Conservation (phyloP, 2,888 invertebrate genomes). For the Chydorus sphaericus region DNA sequence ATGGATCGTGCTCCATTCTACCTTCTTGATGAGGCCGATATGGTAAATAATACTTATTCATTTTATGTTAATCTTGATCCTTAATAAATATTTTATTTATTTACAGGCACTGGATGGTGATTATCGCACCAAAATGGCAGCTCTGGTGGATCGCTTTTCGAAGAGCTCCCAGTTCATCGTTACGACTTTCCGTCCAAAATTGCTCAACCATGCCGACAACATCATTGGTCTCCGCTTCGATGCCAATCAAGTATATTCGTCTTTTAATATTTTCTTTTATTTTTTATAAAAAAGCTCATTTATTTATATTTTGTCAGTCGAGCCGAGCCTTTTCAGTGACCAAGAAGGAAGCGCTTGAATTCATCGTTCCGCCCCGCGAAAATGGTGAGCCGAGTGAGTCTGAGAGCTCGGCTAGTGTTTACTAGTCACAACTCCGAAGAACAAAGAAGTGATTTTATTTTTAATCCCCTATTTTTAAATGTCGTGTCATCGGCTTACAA, state of each 20-base stretch:
- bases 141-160: constrained; percentile 94
- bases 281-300: too few relatives aligned
- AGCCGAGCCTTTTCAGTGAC: constrained; percentile 90
- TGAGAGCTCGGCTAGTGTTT: too few relatives aligned
- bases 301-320: background rate
- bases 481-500: too few relatives aligned
- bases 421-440: too few relatives aligned
- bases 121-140: constrained; percentile 93
- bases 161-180: constrained; percentile 96
- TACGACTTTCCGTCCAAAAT: constrained; percentile 93
- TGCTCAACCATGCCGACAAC: constrained; percentile 92
- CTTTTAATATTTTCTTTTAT: too few relatives aligned
- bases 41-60: background rate
- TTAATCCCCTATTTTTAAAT: too few relatives aligned
- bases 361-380: too few relatives aligned
- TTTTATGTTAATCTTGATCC: too few relatives aligned
- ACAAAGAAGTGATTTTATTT: too few relatives aligned
- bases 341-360: constrained; percentile 86
- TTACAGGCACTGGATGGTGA: constrained; percentile 93
- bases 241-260: background rate
- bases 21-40: constrained; percentile 98
- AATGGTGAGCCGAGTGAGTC: too few relatives aligned
- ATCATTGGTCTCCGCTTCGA: constrained; percentile 70
- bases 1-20: constrained; percentile 99
- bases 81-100: too few relatives aligned